Base-by-base conservation (phyloP, 1,140 invertebrate genomes). In the Metopolophium dirhodum region DNA sequence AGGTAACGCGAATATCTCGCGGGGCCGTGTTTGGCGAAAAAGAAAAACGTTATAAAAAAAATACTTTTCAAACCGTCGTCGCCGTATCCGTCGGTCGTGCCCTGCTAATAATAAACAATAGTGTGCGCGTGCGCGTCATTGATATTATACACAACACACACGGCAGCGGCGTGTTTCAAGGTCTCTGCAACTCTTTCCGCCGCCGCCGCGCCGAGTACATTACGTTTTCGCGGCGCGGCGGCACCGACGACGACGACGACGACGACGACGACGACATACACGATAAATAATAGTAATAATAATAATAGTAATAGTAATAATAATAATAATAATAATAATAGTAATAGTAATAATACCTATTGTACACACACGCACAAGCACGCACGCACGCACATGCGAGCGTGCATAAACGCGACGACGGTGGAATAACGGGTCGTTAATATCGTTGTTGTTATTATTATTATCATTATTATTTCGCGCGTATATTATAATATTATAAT, bases 21-120 rank as follows among this genome's bases (percentile, higher is more conserved):
- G 86, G 45, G 86, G 20, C 47, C 22, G 47, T 51, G 49, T 88
- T 88, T 30, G 45, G 86, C 18, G 47, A 1, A 87, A 49, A 87
- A 54, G 1, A 54, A 54, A 87, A 47, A 49, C 30, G 85, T 47
- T 47, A n/a, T 47, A 88, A n/a, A 35, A 49, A 51, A 88, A 2
- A 88, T 49, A 87, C 45, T 30, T 87, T 49, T 88, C 49, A 37
- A 89, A 37, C 51, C 87, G 86, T 87, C 86, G 86, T 20, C 86
- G 47, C 20, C 85, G 85, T 47, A 6, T 30, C 85, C 20, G 45
- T 30, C 47, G 47, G 49, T 88, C 87, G 87, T 54, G 87, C 49
- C 87, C 87, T 57, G 87, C 87, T 89, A 89, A 89, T 89, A 89
- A 89, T 89, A 89, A 89, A 89, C 87, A 89, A 88, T 88, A 88